Base-by-base conservation (phyloP, 2,797 vertebrate species). In the Eremophila alpestris region DNA sequence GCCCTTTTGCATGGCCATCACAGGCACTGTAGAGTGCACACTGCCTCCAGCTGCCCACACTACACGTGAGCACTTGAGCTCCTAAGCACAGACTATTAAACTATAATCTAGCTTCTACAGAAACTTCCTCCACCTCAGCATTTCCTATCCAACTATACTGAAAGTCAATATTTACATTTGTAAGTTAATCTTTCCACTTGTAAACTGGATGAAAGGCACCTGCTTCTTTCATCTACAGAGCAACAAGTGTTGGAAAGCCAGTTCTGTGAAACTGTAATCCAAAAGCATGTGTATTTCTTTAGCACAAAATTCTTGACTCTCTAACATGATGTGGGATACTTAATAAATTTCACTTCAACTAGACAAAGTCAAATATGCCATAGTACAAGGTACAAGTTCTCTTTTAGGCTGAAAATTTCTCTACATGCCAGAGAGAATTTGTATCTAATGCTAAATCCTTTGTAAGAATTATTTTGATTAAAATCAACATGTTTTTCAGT, bases 191-290 rank as follows among this genome's bases (percentile, higher is more conserved):
- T 45, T 45, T 51, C 20, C 30, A 55, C 30, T 83, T 54, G 34
- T 51, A 65, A 93, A 77, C 45, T 45, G 30, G 62, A 90, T 43
- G 32, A 78, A 93, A 93, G 73, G 20, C 34, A 87, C 45, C 49
- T 40, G 30, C 59, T 55, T 40, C 60, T 79, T 84, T 92, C 38
- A 84, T 26, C 26, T 67, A 34, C 10, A 41, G 1, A 73, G 48
- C 12, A 80, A 18, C 5, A 76, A 82, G n/a, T 7, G 15, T 0
- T 64, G 54, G 87, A 85, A 85, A 49, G 65, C 18, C 65, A 45
- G 41, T 69, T 82, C 70, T 52, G 36, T n/a, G 26, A 87, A 89
- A 85, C 23, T 48, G 24, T 60, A 87, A 90, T 23, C 69, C 49
- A 46, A 77, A 83, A 70, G 29, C 8, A 51, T 0, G 14, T 5